Base-by-base conservation (phyloP, 1,140 invertebrate genomes). In the Drosophila azteca region DNA sequence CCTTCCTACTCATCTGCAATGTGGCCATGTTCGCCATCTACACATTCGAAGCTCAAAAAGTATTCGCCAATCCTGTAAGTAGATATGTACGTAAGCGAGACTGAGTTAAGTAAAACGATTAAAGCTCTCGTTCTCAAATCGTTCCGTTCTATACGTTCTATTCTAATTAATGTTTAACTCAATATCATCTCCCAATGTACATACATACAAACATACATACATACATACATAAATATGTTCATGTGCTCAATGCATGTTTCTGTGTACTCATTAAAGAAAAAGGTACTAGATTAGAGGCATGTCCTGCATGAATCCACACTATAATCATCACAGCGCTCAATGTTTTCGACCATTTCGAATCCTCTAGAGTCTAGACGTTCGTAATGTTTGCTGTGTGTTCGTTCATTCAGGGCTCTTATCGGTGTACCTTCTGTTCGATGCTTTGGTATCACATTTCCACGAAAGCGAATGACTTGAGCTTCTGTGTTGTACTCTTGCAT, bases 11-110 rank as follows among this genome's bases (percentile, higher is more conserved):
- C 15, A 97, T 99, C 88, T 97, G 96, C 92, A 99, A 99, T 92
- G 94, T 98, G 57, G 97, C 97, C 69, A 97, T 98, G 95, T 98
- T 97, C 96, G 95, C 97, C 63, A 97, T 98, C 87, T 97, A 98
- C 91, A 99, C 98, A 35, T 98, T 99, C 91, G 98, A 99, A 93
- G 96, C 96, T 69, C 96, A 98, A 93, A 98, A 97, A 93, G 97
- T 97, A 57, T 95, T 96, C 79, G 96, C 96, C 64, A 97, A 97
- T 93, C 97, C 97, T 64, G 96, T 98, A 92, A 92, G 91, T 91
- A 91, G 89, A 90, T 90, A 91, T 91, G 90, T 90, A 91, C 89
- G 90, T 91, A 88, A 90, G 84, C 90, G 84, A 90, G 90, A 91
- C 84, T 79, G 83, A 88, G 83, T 83, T 88, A 70, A 89, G 83